These are phyloP conservation scores for Petrocephalus schoutedeni DNA, from an alignment of 2,797 vertebrate species.

Conservation along the genomic window DNA sequence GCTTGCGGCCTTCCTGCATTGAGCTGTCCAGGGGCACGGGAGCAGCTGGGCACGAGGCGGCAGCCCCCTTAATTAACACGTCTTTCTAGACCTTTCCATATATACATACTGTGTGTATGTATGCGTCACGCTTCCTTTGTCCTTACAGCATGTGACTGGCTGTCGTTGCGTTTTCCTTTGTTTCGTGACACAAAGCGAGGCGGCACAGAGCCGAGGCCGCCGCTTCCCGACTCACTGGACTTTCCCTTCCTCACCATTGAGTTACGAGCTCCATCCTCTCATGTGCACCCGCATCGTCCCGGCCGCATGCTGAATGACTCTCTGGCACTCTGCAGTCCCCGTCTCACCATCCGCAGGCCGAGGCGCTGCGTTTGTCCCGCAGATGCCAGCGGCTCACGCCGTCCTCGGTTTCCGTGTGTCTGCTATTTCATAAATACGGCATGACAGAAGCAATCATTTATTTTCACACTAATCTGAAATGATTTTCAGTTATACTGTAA, in stretches of 20 bases:
- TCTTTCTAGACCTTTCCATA: conserved; percentile 35
- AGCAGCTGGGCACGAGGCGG: conserved; percentile 41
- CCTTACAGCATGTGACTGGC: conserved; percentile 46
- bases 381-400: background rate
- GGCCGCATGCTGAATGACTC: conserved; percentile 37
- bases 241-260: conserved; percentile 36
- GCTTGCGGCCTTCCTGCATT: background rate
- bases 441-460: conserved; percentile 2
- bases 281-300: conserved; percentile 33
- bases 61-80: conserved; percentile 60
- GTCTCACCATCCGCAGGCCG: conserved; percentile 7
- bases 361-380: background rate
- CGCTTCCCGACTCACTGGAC: conserved; percentile 26
- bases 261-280: conserved; percentile 35
- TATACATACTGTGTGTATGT: conserved; percentile 40
- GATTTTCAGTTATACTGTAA: background rate
- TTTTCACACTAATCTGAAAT: conserved; percentile 8
- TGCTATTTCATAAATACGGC: conserved; percentile 3
- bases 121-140: conserved; percentile 31
- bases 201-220: conserved; percentile 36
- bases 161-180: conserved; percentile 30
- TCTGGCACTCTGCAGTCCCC: background rate
- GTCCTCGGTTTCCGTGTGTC: background rate
- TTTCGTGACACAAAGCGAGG: conserved; percentile 37
- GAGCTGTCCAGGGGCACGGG: conserved; percentile 37